These are phyloP conservation scores for Pangasius djambal DNA, from an alignment of 2,797 vertebrate species.

Conservation along the genomic window DNA sequence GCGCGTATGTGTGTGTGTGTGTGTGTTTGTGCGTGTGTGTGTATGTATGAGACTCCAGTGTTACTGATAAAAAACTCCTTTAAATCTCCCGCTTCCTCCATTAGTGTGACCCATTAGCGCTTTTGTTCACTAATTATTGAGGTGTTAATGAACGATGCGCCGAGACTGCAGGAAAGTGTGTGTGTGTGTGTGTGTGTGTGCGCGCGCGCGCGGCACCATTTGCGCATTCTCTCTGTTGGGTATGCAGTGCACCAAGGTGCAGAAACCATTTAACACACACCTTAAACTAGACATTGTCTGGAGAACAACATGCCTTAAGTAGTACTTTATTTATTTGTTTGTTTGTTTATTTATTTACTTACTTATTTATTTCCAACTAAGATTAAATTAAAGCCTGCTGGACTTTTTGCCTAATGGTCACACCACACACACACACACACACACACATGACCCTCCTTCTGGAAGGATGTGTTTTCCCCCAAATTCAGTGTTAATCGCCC, in stretches of 20 bases:
- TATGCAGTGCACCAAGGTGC: not conserved
- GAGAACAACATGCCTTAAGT: not conserved
- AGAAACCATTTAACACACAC: not conserved
- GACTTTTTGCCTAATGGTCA: not conserved
- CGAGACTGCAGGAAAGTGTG: slow-evolving; percentile 54
- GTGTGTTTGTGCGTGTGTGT: too few relatives aligned
- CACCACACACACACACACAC: not conserved
- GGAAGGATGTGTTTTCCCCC: slow-evolving; percentile 22
- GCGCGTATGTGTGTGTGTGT: too few relatives aligned
- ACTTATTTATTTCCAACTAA: not conserved
- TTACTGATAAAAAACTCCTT: slow-evolving; percentile 12
- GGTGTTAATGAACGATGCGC: slow-evolving; percentile 75
- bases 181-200: slow-evolving; percentile 49
- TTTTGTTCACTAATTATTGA: slow-evolving; percentile 77
- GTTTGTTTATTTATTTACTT: too few relatives aligned
- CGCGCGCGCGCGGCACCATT: not conserved
- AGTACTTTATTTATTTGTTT: not conserved
- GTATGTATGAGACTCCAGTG: not conserved
- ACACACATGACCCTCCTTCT: not conserved
- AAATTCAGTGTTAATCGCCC: slow-evolving; percentile 62
- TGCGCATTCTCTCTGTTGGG: not conserved
- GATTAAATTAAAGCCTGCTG: not conserved
- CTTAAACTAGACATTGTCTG: not conserved
- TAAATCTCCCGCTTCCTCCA: slow-evolving; percentile 72
- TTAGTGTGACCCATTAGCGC: slow-evolving; percentile 72